Evolutionary conservation across 2,797 vertebrate genomes (phyloP).

Genomic region (Eremophila alpestris): DNA sequence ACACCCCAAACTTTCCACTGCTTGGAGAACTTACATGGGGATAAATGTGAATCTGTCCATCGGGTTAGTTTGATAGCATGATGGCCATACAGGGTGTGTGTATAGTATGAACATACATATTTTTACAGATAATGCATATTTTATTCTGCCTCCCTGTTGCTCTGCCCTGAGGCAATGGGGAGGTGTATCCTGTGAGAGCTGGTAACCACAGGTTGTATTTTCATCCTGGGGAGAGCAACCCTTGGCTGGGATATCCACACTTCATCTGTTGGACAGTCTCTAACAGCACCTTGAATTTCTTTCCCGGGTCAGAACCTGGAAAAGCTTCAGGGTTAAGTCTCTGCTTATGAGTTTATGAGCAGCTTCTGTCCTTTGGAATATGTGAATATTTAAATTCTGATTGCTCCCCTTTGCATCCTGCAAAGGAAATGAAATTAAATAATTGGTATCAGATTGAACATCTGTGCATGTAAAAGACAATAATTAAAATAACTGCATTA

Average conservation of each 20-base stretch:
- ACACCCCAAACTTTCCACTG: neutral
- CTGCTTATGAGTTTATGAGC: neutral
- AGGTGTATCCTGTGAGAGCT: neutral
- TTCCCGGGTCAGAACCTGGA: neutral
- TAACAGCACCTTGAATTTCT: neutral
- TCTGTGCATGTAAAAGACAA: neutral
- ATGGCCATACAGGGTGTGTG: fast-evolving
- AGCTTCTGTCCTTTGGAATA: neutral
- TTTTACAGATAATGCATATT: neutral
- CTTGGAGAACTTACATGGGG: neutral
- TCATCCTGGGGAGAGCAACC: neutral
- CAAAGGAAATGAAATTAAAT: neutral
- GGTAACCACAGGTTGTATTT: neutral
- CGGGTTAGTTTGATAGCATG: neutral
- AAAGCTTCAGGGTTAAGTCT: neutral
- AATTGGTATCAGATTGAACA: neutral
- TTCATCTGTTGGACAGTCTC: neutral
- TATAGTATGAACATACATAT: fast-evolving
- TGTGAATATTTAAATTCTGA: neutral
- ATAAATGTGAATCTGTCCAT: neutral
- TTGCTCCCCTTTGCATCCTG: fast-evolving
- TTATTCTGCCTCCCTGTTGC: neutral
- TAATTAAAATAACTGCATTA: neutral
- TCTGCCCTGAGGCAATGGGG: neutral
- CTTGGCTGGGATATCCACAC: fast-evolving